Base-by-base conservation (phyloP, 2,888 invertebrate species). In the Amphipyra tragopoginis region DNA sequence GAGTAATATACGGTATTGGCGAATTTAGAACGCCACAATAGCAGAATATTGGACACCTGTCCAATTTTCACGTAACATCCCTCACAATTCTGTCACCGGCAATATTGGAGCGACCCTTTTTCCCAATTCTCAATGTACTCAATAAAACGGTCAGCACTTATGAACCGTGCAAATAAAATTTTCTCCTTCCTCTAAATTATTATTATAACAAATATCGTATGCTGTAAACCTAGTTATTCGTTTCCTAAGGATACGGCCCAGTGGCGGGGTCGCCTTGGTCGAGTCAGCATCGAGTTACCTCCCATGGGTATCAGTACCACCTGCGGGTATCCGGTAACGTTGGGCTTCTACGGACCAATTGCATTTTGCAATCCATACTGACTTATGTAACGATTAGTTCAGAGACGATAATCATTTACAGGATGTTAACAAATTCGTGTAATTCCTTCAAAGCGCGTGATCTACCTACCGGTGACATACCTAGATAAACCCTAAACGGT, bases 251-350 rank as follows among this genome's bases (percentile, higher is more conserved):
- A 84, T 74, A 90, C 87, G 90, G 86, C 56, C 85, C 81, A 85
- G 80, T 89, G 81, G 78, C 82, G 74, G 72, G 71, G 72, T 85
- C 80, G 79, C 83, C 86, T 88, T 87, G 86, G 75, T 73, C 50
- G 62, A 58, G 62, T 54, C 77, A 65, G 86, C 76, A 68, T 92
- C 85, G 60, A 47, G 79, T 93, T 90, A 83, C 92, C 64, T 93
- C 93, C 89, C 93, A 93, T 88, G 91, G 80, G 90, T 92, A 93
- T 93, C 86, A 73, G 80, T 88, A 82, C 77, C 86, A 88, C 85
- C 85, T 83, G 84, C 65, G 52, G 69, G 83, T 89, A 85, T 90
- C 90, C 83, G 84, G 86, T 92, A 44, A 53, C 79, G 82, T 78
- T 86, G 61, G 73, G 77, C 82, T 75, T 78, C 69, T 56, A 74